Conservation (phyloP, 2,797 vertebrate species). For the Cercopithecus petaurista region DNA sequence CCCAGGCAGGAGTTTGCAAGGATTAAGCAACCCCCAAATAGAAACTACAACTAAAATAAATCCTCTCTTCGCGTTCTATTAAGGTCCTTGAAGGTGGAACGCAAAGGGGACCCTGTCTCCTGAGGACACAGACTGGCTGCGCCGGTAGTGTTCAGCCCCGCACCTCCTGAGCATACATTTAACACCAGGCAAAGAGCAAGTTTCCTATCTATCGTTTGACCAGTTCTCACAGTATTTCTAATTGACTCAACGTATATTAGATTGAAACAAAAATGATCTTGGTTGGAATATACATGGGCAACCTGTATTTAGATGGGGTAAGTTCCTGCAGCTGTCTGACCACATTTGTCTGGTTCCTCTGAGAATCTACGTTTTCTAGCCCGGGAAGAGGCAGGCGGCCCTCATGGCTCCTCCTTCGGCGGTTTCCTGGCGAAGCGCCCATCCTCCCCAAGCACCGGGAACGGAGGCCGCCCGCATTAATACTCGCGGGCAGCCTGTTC, state of each 20-base stretch:
- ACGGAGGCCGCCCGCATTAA: constrained; percentile 56
- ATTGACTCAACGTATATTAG: constrained; percentile 7
- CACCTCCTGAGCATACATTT: background rate
- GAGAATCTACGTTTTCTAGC: constrained; percentile 78
- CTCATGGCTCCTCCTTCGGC: constrained; percentile 62
- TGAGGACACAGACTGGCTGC: background rate
- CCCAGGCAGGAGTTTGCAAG: constrained; percentile 24
- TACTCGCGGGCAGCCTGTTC: constrained; percentile 62
- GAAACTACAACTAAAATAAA: constrained; percentile 53
- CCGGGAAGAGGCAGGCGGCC: constrained; percentile 52
- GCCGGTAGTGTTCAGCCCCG: background rate
- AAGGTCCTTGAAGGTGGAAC: constrained; percentile 29
- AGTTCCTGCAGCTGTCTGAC: constrained; percentile 54
- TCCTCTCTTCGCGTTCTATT: constrained; percentile 11
- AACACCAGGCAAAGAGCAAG: background rate
- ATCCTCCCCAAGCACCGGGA: constrained; percentile 51
- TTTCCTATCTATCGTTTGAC: constrained; percentile 22
- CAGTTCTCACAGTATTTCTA: constrained; percentile 51
- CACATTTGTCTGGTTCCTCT: constrained; percentile 71
- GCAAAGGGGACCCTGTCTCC: background rate
- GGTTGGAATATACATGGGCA: constrained; percentile 24
- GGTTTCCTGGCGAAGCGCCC: constrained; percentile 66
- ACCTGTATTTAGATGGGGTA: constrained; percentile 39
- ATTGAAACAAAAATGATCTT: background rate
- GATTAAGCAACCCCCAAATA: constrained; percentile 9